These are phyloP conservation scores for Lycia hirtaria DNA, from an alignment of 2,888 invertebrate genomes.

Conservation along the genomic window DNA sequence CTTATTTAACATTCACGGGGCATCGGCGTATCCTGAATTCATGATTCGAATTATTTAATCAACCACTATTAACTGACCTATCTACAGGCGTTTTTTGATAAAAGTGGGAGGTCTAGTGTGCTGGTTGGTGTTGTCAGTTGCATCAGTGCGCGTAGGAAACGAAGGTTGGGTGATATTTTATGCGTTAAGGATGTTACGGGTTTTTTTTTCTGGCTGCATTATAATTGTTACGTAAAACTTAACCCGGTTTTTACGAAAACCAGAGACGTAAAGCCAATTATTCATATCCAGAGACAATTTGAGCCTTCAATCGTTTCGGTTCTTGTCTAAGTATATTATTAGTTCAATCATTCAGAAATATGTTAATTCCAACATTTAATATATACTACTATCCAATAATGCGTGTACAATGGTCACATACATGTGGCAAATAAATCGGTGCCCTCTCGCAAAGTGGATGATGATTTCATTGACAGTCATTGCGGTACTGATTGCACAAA, in stretches of 20 bases:
- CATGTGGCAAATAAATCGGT: constrained; percentile 73
- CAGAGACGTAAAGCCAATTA: no score
- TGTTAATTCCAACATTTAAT: constrained; percentile 49
- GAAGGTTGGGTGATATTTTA: constrained; percentile 53
- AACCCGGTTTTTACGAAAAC: not conserved
- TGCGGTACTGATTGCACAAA: constrained; percentile 56
- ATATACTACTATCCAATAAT: constrained; percentile 36
- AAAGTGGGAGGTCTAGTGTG: constrained; percentile 35
- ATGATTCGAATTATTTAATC: constrained; percentile 60
- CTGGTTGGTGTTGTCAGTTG: constrained; percentile 41
- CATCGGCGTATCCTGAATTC: constrained; percentile 60
- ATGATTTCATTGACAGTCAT: constrained; percentile 49
- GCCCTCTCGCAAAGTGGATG: constrained; percentile 53
- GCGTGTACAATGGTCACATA: no score
- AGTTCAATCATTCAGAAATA: constrained; percentile 11
- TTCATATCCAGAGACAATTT: not conserved
- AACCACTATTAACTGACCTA: constrained; percentile 42
- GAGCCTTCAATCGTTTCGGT: not conserved
- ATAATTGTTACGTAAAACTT: constrained; percentile 5
- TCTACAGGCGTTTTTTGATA: not conserved
- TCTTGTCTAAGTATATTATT: constrained; percentile 9
- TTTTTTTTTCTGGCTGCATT: constrained; percentile 34
- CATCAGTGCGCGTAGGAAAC: constrained; percentile 61
- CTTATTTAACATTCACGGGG: constrained; percentile 62
- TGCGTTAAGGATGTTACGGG: constrained; percentile 51